phyloP scores from a whole-genome alignment of 2,797 vertebrate species.

The Streptopelia turtur region DNA sequence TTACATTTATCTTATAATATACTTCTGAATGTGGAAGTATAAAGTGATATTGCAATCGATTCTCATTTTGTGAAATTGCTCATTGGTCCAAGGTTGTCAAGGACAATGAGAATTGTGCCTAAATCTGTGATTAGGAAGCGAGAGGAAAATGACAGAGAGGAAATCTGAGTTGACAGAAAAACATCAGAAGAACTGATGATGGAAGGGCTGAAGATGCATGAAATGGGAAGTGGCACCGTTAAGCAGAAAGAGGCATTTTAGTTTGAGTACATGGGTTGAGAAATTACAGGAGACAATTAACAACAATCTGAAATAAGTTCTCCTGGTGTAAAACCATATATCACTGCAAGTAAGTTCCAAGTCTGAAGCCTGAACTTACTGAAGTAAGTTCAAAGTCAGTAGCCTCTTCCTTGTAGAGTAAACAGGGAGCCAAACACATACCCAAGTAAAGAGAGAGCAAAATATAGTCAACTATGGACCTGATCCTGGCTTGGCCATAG shows the following conservation, averaged over 20 bases:
- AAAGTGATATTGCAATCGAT: slow-evolving; percentile 19
- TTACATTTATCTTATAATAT: slow-evolving; percentile 14
- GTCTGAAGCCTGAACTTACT: neutral
- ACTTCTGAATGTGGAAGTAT: neutral
- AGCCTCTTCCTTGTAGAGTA: neutral
- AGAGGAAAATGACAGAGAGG: neutral
- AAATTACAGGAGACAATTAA: neutral
- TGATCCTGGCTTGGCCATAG: neutral
- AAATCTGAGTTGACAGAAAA: slow-evolving; percentile 11
- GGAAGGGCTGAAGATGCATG: neutral
- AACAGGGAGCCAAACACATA: neutral
- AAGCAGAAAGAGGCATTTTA: neutral
- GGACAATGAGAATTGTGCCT: slow-evolving; percentile 16
- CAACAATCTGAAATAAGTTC: neutral
- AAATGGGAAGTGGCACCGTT: neutral
- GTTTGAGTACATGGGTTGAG: neutral
- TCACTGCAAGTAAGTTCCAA: neutral
- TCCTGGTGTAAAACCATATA: neutral
- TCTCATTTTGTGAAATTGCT: slow-evolving; percentile 35
- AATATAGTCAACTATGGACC: neutral
- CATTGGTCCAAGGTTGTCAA: slow-evolving; percentile 8
- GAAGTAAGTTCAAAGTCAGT: neutral
- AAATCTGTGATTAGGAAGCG: slow-evolving; percentile 24
- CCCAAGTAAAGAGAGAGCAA: neutral
- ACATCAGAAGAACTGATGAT: neutral